These are phyloP conservation scores for Emydura subglobosa DNA, from an alignment of 2,113 vertebrate species.

Conservation along the genomic window DNA sequence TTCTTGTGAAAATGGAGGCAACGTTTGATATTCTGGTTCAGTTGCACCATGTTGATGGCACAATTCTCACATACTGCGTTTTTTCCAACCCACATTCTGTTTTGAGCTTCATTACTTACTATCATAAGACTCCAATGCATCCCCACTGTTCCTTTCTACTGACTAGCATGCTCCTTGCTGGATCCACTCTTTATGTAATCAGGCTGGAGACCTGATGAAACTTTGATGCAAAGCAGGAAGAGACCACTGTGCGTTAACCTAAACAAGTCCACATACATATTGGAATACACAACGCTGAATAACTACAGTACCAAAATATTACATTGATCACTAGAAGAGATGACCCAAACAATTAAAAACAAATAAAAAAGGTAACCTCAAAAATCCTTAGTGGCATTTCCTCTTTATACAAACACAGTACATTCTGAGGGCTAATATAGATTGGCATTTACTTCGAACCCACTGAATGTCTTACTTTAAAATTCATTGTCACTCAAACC, in stretches of 20 bases:
- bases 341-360: neutral
- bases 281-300: neutral
- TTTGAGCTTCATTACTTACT: neutral
- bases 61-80: fast-evolving
- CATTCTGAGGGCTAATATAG: neutral
- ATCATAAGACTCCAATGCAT: neutral
- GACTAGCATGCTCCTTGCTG: neutral
- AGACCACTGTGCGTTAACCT: neutral
- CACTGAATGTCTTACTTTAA: neutral
- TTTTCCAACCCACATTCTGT: neutral
- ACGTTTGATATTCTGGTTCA: neutral
- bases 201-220: neutral
- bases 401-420: neutral
- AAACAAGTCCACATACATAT: neutral
- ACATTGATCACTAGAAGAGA: neutral
- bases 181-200: fast-evolving
- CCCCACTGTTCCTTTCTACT: neutral
- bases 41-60: neutral
- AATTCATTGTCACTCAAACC: neutral
- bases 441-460: neutral
- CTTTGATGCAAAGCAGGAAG: neutral
- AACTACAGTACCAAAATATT: neutral
- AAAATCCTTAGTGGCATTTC: neutral
- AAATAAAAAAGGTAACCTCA: neutral
- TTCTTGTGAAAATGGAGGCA: neutral